These are phyloP conservation scores for Cryptus viduatorius DNA, from an alignment of 2,888 invertebrate genomes.

Conservation along the genomic window DNA sequence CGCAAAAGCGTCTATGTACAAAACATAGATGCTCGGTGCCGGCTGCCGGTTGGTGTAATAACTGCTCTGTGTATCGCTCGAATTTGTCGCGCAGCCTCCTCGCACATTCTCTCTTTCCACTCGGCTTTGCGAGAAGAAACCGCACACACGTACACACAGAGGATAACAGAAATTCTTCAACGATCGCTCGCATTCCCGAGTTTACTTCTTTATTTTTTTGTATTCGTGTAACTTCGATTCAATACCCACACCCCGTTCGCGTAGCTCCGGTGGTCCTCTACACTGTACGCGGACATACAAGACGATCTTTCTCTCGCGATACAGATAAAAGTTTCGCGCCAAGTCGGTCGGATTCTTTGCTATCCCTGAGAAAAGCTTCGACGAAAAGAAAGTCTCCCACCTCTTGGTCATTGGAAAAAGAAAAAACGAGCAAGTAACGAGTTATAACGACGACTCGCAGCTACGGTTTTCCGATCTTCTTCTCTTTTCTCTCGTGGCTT, in stretches of 20 bases:
- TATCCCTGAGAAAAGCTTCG: slow-evolving; percentile 30
- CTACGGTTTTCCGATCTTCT: slow-evolving; percentile 58
- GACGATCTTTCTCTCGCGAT: slow-evolving; percentile 34
- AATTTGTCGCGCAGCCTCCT: slow-evolving; percentile 42
- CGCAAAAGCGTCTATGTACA: slow-evolving; percentile 8
- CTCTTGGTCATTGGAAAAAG: slow-evolving; percentile 26
- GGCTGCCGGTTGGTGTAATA: not conserved
- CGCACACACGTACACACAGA: not conserved
- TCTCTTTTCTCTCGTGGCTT: slow-evolving; percentile 3
- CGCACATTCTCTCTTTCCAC: slow-evolving; percentile 1
- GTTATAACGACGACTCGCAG: slow-evolving; percentile 50
- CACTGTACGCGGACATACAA: not conserved
- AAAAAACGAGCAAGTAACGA: slow-evolving; percentile 46
- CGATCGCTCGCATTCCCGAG: not conserved
- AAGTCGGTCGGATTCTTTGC: slow-evolving; percentile 50
- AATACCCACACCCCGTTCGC: slow-evolving; percentile 6
- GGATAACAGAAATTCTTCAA: slow-evolving; percentile 3
- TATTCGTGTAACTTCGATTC: slow-evolving; percentile 10
- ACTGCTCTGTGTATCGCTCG: slow-evolving; percentile 21
- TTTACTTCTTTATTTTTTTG: slow-evolving; percentile 1
- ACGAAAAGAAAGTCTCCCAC: slow-evolving; percentile 29
- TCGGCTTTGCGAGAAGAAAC: not conserved
- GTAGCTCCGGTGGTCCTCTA: not conserved
- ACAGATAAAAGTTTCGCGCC: slow-evolving; percentile 60
- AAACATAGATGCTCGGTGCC: slow-evolving; percentile 33